Evolutionary conservation across 1,140 invertebrate species (phyloP).

Genomic region (Formica exsecta): DNA sequence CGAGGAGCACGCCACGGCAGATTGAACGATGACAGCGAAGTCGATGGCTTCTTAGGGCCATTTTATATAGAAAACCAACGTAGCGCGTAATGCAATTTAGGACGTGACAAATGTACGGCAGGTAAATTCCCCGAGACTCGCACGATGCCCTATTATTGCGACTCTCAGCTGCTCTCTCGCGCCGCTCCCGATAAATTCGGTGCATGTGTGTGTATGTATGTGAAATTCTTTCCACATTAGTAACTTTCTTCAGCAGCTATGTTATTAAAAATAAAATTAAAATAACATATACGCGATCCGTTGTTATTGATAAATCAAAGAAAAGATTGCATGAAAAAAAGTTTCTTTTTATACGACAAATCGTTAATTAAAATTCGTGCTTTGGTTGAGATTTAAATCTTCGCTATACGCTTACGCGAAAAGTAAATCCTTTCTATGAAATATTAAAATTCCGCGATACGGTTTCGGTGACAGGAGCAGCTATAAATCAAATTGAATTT

Average conservation of each 20-base stretch:
- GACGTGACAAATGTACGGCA: constrained; percentile 73
- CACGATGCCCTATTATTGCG: constrained; percentile 44
- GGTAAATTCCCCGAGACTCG: constrained; percentile 58
- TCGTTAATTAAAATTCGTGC: too few species aligned
- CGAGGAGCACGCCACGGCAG: constrained; percentile 39
- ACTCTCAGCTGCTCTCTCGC: constrained; percentile 56
- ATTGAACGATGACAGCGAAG: constrained; percentile 68
- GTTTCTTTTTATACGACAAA: neutral
- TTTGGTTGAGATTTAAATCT: neutral
- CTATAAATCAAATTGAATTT: constrained; percentile 44
- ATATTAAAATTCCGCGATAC: constrained; percentile 20
- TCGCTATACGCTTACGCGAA: neutral
- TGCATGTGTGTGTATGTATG: too few species aligned
- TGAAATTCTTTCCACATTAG: constrained; percentile 39
- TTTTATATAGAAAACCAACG: constrained; percentile 75
- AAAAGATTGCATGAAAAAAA: neutral
- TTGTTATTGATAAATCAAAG: neutral
- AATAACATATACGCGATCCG: neutral
- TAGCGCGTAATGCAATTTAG: constrained; percentile 74
- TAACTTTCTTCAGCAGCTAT: constrained; percentile 14
- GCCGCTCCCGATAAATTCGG: constrained; percentile 22
- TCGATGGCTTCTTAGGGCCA: constrained; percentile 72
- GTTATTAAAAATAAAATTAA: constrained; percentile 8
- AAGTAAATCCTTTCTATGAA: constrained; percentile 19
- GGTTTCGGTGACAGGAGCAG: constrained; percentile 22